A percentile compares a stretch with the other conserved stretches of the same genome.
Evolutionary conservation across 2,888 invertebrate genomes (phyloP).

Genomic region (Miltochrista miniata): DNA sequence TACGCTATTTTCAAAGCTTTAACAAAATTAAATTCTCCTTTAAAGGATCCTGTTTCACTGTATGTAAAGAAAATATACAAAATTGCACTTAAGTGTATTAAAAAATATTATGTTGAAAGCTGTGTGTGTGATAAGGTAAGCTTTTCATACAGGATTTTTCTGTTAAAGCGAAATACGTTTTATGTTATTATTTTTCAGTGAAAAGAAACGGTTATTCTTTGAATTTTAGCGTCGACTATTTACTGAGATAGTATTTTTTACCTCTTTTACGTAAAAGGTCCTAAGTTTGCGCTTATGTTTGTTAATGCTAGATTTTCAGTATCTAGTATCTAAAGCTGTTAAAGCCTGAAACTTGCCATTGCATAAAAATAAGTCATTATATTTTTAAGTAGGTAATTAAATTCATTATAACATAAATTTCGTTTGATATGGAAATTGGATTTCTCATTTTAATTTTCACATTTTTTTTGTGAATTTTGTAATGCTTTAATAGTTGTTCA

Average conservation of each 20-base stretch:
- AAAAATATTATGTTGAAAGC: slow-evolving; percentile 46
- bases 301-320: no score
- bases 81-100: slow-evolving; percentile 55
- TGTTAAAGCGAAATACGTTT: slow-evolving; percentile 16
- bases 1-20: background rate
- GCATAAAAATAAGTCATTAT: no score
- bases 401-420: no score
- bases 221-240: background rate
- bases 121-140: slow-evolving; percentile 14
- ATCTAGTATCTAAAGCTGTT: no score
- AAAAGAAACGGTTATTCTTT: background rate
- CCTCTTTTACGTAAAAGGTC: no score
- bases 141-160: slow-evolving; percentile 20
- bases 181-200: slow-evolving; percentile 7
- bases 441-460: no score
- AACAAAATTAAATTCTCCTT: slow-evolving; percentile 16
- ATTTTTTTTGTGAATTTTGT: no score
- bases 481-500: no score
- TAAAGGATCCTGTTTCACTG: slow-evolving; percentile 12
- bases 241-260: background rate
- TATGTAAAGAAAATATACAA: slow-evolving; percentile 19
- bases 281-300: no score
- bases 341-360: no score
- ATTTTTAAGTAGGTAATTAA: no score
- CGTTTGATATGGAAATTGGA: no score